Conservation (phyloP, 2,888 invertebrate species). For the Atherix ibis region DNA sequence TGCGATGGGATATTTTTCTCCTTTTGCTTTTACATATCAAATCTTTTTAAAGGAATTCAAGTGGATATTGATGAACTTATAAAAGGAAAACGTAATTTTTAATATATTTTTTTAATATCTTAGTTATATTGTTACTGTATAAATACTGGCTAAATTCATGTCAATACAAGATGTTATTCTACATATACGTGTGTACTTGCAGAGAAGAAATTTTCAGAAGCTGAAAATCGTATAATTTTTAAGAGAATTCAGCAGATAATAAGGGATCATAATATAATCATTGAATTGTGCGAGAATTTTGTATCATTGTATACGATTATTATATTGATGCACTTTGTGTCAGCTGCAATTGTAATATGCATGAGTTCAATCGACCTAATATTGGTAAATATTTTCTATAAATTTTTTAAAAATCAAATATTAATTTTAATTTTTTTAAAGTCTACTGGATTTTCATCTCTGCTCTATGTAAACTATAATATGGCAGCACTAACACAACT, state of each 20-base stretch:
- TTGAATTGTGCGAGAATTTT: not conserved
- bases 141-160: no score
- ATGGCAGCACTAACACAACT: slow-evolving; percentile 7
- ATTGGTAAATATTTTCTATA: not conserved
- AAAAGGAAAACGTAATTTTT: not conserved
- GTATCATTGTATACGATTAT: not conserved
- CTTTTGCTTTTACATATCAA: not conserved
- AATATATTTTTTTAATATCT: not conserved
- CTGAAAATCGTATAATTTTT: not conserved
- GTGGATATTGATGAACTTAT: not conserved
- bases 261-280: not conserved
- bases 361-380: not conserved
- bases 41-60: not conserved
- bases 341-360: not conserved
- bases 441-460: slow-evolving; percentile 5
- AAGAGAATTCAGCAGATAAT: no score
- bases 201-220: not conserved
- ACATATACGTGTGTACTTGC: not conserved
- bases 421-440: slow-evolving; percentile 4
- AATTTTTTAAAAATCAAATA: not conserved
- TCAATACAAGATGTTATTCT: no score
- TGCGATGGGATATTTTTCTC: not conserved
- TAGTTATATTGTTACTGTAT: no score
- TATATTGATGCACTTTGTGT: not conserved
- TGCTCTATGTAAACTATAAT: slow-evolving; percentile 8